Evolutionary conservation across 2,113 vertebrate species (phyloP), one percentile per base, ranked within the genome.

Genomic region (Benitochromis conjunctus): DNA sequence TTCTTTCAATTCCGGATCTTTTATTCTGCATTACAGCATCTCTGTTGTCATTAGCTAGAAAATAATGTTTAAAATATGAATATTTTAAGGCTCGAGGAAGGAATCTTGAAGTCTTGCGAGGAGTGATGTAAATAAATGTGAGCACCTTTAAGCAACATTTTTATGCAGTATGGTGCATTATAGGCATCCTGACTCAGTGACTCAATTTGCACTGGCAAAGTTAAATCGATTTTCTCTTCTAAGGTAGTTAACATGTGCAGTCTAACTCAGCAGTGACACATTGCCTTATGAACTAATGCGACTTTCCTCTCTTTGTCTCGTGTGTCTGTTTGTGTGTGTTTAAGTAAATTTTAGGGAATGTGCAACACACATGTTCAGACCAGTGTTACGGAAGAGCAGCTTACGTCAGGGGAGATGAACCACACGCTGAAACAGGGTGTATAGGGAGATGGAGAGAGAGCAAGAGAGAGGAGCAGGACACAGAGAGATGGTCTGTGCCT

Each of bases 371-470:
- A 79, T 87, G 82, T 90, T 88, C 82, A 74, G 48, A 87, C 86
- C 80, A 94, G 84, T 91, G 77, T 92, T 48, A 91, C 3, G 89
- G 94, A 94, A 94, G 86, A 93, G 48, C 56, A 81, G 82, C 60
- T 91, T 34, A 62, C 89, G 84, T 84, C 83, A 85, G 80, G 12
- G 83, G 81, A 85, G 77, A 85, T 82, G 87, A 90, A 89, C 71
- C 85, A 83, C 80, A 85, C 1, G 43, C 48, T 62, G 21, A 69
- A 74, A 81, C 62, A 76, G 38, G 74, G 46, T 53, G 55, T n/a
- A 79, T 5, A 24, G 53, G 66, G 48, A 83, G 78, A 10, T 21
- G 14, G 48, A 34, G 54, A 57, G 51, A 9, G 38, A 51, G 24
- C 5, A 21, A 19, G 79, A 48, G 19, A 56, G 31, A 36, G 54